These are phyloP conservation scores for Dromaius novaehollandiae DNA, from an alignment of 2,113 vertebrate genomes.

Conservation along the genomic window DNA sequence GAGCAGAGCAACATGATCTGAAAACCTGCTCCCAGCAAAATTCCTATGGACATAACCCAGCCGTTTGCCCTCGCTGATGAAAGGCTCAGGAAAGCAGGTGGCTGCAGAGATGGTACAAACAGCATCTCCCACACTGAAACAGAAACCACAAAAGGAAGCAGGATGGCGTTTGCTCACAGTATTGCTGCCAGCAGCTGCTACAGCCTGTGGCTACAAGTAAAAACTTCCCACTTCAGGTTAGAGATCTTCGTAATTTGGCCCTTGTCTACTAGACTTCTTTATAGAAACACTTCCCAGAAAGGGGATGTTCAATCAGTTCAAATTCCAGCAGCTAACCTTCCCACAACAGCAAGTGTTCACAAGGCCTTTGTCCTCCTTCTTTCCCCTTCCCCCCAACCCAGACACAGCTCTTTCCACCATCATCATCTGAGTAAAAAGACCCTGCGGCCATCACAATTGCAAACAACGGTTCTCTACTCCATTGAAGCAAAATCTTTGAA, in stretches of 20 bases:
- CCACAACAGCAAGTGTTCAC: neutral
- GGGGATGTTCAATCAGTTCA: neutral
- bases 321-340: neutral
- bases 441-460: neutral
- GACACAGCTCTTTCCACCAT: neutral
- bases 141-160: conserved; percentile 1
- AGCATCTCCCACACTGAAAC: conserved; percentile 91
- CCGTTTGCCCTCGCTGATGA: conserved; percentile 92
- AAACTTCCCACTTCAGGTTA: neutral
- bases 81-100: conserved; percentile 93
- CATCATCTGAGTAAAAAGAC: neutral
- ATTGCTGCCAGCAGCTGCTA: neutral
- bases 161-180: neutral
- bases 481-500: neutral
- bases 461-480: neutral
- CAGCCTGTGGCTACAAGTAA: neutral
- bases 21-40: conserved; percentile 91
- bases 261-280: neutral
- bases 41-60: conserved; percentile 93
- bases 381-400: neutral
- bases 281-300: neutral
- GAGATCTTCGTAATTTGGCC: neutral
- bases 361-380: neutral
- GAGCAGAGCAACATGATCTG: conserved; percentile 93
- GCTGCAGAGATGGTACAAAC: conserved; percentile 94